These are phyloP conservation scores for Coracopsis vasa DNA, from an alignment of 2,113 vertebrate species.

Conservation along the genomic window DNA sequence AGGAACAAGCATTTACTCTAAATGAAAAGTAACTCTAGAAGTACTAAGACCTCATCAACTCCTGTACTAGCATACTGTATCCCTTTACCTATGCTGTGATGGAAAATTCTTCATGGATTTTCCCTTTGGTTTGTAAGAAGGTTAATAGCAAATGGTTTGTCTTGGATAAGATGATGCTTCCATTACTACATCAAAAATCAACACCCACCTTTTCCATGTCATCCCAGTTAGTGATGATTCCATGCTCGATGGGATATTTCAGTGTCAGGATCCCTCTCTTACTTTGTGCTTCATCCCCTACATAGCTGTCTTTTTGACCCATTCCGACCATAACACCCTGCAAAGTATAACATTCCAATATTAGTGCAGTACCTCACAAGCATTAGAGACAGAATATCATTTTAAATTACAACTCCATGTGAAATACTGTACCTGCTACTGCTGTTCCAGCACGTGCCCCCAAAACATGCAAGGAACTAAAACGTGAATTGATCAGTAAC, in stretches of 20 bases:
- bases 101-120: neutral
- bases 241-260: slow-evolving; percentile 10
- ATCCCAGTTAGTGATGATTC: slow-evolving; percentile 34
- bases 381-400: neutral
- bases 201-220: slow-evolving; percentile 12
- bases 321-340: slow-evolving; percentile 87
- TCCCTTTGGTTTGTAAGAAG: neutral
- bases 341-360: neutral
- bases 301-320: slow-evolving; percentile 20
- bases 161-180: neutral
- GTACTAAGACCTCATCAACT: too few species aligned
- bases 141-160: neutral
- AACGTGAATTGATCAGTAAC: neutral
- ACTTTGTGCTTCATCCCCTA: slow-evolving; percentile 11
- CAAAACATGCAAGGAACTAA: neutral
- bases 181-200: neutral
- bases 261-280: neutral
- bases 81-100: neutral
- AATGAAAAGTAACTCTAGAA: neutral
- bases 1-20: neutral
- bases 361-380: neutral
- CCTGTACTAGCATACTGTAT: neutral
- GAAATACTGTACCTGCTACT: neutral
- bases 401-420: neutral
- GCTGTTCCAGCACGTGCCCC: fast-evolving